Base-by-base conservation (phyloP, 1,140 invertebrate species). In the Hestina assimilis region DNA sequence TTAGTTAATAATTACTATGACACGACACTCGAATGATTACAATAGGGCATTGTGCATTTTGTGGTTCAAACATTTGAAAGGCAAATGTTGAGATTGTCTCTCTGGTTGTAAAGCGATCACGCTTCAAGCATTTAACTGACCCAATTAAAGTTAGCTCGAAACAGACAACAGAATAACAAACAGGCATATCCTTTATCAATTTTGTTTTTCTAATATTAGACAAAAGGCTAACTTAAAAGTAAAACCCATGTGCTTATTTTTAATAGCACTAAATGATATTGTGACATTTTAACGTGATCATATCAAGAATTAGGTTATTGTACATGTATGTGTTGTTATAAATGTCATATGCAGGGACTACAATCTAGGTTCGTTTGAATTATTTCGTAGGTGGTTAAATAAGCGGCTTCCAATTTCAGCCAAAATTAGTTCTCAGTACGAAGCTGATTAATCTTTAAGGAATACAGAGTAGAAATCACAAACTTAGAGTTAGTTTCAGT, bases 51-150 rank as follows among this genome's bases (percentile, higher is more conserved):
- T 57, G 45, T 42, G 35, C 45, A 55, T 45, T 38, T 45, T 29
- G 21, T 31, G 43, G 48, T 59, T 40, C 31, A 52, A 46, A 46
- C 21, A 17, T 59, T 59, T 59, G 42, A 59, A 52, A 52, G 56
- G 51, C 41, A 41, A 46, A 52, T 52, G 48, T 46, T 23, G 23
- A 29, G 24, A 50, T 50, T 52, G 48, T 59, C 56, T 50, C 48
- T 52, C 41, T 38, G 58, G 43, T 60, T 17, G 58, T 54, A 54
- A 60, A 17, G 41, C 42, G 58, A 60, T 60, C 58, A 60, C 58
- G 58, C 51, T 60, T 41, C 28, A 33, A 54, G 28, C 58, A 60
- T 60, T 59, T 54, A 60, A 28, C 31, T 60, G 58, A 50, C 51
- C 58, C 45, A 50, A 54, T 60, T 60, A 54, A 52, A 48, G 40